Conservation (phyloP, 2,888 invertebrate species). For the Synanthedon andrenaeformis region DNA sequence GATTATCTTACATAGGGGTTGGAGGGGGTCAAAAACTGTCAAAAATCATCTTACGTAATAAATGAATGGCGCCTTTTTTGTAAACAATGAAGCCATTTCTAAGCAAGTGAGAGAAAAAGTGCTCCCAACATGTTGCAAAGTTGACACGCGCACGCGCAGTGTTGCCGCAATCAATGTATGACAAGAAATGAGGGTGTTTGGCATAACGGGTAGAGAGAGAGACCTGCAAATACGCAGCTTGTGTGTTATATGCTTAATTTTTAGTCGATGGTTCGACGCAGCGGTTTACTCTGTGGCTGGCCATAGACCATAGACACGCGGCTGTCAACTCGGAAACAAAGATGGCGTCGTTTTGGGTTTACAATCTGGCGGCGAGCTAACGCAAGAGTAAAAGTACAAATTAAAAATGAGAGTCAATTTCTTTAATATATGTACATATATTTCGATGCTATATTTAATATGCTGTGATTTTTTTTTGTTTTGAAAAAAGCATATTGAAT, state of each 20-base stretch:
- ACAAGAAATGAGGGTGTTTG: neutral
- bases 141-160: neutral
- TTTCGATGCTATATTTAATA: neutral
- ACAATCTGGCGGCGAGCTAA: conserved; percentile 15
- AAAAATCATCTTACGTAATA: too few species aligned
- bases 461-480: neutral
- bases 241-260: conserved; percentile 46
- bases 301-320: conserved; percentile 13
- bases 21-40: too few species aligned
- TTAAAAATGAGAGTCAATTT: conserved; percentile 21
- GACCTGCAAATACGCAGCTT: conserved; percentile 39
- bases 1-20: too few species aligned
- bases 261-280: conserved; percentile 25
- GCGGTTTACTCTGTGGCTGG: conserved; percentile 10
- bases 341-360: conserved; percentile 13
- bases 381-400: conserved; percentile 23
- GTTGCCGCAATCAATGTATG: conserved; percentile 7
- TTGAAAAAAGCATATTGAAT: neutral
- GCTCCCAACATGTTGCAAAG: too few species aligned
- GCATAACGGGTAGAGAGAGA: conserved; percentile 2
- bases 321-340: conserved; percentile 6
- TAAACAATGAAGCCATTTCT: too few species aligned
- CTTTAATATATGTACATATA: conserved; percentile 5
- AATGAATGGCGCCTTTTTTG: too few species aligned
- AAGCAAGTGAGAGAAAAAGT: too few species aligned